Evolutionary conservation across 2,888 invertebrate species (phyloP).

Genomic region (Noctua janthina): DNA sequence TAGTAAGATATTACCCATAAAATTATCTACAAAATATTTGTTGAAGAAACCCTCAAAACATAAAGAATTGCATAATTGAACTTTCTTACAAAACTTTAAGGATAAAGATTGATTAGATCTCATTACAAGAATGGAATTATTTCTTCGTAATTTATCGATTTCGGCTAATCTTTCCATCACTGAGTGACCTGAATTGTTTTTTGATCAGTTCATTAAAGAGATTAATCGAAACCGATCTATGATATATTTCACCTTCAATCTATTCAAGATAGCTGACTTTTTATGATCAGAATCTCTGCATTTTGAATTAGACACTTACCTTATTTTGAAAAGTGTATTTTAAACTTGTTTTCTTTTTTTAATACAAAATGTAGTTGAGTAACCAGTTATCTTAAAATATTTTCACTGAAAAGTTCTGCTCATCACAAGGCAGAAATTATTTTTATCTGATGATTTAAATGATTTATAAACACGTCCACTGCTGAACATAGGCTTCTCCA

Average conservation of each 20-base stretch:
- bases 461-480: neutral
- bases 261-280: neutral
- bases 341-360: neutral
- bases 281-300: neutral
- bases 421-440: too few species aligned
- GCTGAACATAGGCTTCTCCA: neutral
- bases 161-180: constrained; percentile 23
- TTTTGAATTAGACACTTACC: neutral
- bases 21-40: neutral
- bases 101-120: constrained; percentile 40
- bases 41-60: neutral
- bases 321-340: neutral
- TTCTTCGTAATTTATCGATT: constrained; percentile 40
- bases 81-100: constrained; percentile 8
- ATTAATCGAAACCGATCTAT: constrained; percentile 19
- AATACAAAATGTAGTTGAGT: neutral
- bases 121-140: constrained; percentile 39
- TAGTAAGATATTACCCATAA: neutral
- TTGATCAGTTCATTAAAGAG: constrained; percentile 28
- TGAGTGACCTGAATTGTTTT: constrained; percentile 36
- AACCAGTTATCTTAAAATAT: neutral
- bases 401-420: neutral
- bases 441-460: too few species aligned
- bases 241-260: constrained; percentile 27
- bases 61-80: neutral